These are phyloP conservation scores for Liolophura sinensis DNA, from an alignment of 1,140 invertebrate genomes.

Conservation along the genomic window DNA sequence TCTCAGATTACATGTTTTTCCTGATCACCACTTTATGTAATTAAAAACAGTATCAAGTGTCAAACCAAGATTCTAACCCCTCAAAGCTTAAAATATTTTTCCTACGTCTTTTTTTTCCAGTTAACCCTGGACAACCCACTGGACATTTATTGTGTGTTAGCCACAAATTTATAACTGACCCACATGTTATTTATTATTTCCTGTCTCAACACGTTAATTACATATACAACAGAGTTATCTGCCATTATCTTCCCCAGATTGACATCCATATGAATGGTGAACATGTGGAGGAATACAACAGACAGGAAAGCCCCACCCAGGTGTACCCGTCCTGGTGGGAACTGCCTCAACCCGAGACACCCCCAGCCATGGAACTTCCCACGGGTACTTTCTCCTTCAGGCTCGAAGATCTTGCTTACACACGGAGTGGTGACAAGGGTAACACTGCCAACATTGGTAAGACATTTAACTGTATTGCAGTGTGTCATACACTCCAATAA, in stretches of 20 bases:
- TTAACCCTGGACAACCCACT: no score
- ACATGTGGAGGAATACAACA: constrained; percentile 31
- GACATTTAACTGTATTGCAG: neutral
- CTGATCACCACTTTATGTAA: no score
- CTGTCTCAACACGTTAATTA: no score
- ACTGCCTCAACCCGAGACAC: neutral
- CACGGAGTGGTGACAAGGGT: constrained; percentile 65
- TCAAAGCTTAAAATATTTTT: no score
- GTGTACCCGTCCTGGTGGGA: constrained; percentile 20
- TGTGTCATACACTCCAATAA: neutral
- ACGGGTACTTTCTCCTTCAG: constrained; percentile 50
- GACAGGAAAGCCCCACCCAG: constrained; percentile 24
- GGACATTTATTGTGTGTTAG: no score
- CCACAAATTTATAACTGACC: no score
- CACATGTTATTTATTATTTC: no score
- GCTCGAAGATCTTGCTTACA: constrained; percentile 61
- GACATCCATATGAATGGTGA: constrained; percentile 45
- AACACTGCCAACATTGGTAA: constrained; percentile 62
- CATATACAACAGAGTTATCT: no score
- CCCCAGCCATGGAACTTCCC: constrained; percentile 11
- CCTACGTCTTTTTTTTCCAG: no score
- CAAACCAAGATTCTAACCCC: no score
- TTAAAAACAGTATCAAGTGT: no score
- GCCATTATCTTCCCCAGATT: constrained; percentile 22
- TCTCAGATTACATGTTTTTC: no score